Evolutionary conservation across 2,888 invertebrate species (phyloP).

Genomic region (Hemithea aestivaria): DNA sequence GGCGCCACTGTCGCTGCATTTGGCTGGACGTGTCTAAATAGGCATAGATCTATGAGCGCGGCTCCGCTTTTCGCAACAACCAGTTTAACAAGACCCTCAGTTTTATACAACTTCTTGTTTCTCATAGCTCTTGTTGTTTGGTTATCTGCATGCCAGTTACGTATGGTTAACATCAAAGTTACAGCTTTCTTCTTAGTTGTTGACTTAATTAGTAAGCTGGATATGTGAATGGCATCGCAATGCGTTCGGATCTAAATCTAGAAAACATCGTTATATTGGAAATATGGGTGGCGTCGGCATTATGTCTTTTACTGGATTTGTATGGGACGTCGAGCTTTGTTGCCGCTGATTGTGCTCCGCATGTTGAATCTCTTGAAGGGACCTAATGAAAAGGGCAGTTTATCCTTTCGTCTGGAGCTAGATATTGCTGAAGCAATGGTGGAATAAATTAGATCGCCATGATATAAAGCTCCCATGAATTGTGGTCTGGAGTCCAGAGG

Average conservation of each 20-base stretch:
- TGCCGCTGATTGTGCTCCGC: slow-evolving; percentile 33
- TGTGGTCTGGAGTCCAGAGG: no score
- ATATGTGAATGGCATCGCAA: slow-evolving; percentile 78
- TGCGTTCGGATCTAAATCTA: slow-evolving; percentile 64
- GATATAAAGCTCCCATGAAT: no score
- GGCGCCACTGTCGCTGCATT: slow-evolving; percentile 67
- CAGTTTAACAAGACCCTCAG: slow-evolving; percentile 37
- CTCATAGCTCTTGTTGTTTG: slow-evolving; percentile 35
- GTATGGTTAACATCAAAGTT: slow-evolving; percentile 77
- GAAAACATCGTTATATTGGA: slow-evolving; percentile 71
- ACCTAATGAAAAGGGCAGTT: slow-evolving; percentile 17
- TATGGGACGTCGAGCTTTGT: slow-evolving; percentile 41
- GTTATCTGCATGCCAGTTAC: slow-evolving; percentile 55
- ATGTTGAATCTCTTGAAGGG: slow-evolving; percentile 15
- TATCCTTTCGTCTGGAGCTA: no score
- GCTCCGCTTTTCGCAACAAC: slow-evolving; percentile 56
- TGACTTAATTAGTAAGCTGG: slow-evolving; percentile 78
- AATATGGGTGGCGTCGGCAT: slow-evolving; percentile 62
- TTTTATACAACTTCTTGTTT: slow-evolving; percentile 2
- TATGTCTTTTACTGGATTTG: slow-evolving; percentile 40
- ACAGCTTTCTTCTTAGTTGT: slow-evolving; percentile 71
- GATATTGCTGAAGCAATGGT: no score
- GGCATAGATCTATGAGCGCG: slow-evolving; percentile 73
- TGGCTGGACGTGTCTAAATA: slow-evolving; percentile 68
- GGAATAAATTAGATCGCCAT: no score